phyloP scores from a whole-genome alignment of 2,113 vertebrate species.

The Eptesicus fuscus region DNA sequence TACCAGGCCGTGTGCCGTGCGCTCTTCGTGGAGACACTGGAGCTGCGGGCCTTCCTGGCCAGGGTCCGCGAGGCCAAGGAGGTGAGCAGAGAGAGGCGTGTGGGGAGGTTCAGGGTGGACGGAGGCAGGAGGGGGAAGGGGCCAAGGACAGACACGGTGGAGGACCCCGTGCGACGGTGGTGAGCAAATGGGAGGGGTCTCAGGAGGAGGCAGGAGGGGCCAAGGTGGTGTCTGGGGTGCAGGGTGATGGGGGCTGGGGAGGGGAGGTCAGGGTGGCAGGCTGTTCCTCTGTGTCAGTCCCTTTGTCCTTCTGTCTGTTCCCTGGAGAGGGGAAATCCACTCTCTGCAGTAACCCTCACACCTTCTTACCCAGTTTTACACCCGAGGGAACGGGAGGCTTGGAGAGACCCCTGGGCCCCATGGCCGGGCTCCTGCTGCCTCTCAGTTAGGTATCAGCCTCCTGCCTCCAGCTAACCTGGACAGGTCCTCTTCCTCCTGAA shows the following conservation, averaged over 20 bases:
- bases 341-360: neutral
- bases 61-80: constrained; percentile 93
- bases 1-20: constrained; percentile 96
- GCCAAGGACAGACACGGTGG: neutral
- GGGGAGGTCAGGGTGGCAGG: fast-evolving
- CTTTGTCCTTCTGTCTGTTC: neutral
- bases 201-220: constrained; percentile 64
- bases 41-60: constrained; percentile 93
- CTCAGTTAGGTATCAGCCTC: no score
- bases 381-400: neutral
- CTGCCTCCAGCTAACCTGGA: neutral
- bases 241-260: neutral
- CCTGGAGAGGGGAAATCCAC: neutral
- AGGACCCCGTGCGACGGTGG: neutral
- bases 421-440: neutral
- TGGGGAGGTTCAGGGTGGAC: neutral
- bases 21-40: constrained; percentile 92
- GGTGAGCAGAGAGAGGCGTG: constrained; percentile 70
- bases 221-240: constrained; percentile 74
- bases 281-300: neutral
- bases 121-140: neutral
- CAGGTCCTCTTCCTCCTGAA: neutral
- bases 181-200: neutral
- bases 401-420: neutral
- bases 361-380: neutral